phyloP scores from a whole-genome alignment of 2,797 vertebrate species.

The Acanthurus leucopareius region DNA sequence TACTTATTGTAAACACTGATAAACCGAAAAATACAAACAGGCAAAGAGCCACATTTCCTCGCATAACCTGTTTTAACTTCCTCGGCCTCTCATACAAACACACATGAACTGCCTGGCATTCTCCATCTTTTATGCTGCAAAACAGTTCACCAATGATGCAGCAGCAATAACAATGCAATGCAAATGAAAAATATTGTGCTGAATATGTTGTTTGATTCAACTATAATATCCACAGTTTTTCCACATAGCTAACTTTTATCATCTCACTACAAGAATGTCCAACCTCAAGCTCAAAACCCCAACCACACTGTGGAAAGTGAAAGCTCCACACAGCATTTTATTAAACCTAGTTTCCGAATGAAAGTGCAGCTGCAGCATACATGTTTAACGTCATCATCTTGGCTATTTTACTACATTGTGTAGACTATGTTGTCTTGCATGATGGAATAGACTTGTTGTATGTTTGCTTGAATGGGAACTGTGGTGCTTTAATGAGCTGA shows the following conservation, averaged over 20 bases:
- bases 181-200: conserved; percentile 40
- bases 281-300: conserved; percentile 8
- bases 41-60: conserved; percentile 40
- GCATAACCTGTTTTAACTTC: conserved; percentile 74
- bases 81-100: conserved; percentile 37
- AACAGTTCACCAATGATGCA: conserved; percentile 34
- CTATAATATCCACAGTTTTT: conserved; percentile 33
- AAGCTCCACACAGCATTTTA: not conserved
- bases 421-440: conserved; percentile 11
- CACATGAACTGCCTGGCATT: conserved; percentile 29
- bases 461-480: conserved; percentile 74
- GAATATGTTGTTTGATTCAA: conserved; percentile 3
- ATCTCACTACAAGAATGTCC: conserved; percentile 19
- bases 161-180: conserved; percentile 38
- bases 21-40: conserved; percentile 58
- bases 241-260: conserved; percentile 32
- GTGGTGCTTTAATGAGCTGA: conserved; percentile 81
- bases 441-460: conserved; percentile 45
- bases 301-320: not conserved
- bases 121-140: conserved; percentile 54
- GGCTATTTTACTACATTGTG: not conserved
- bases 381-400: not conserved
- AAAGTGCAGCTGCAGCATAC: not conserved
- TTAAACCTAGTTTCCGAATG: not conserved
- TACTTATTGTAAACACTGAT: conserved; percentile 75